Conservation (phyloP, 2,797 vertebrate species). For the Sphenodon punctatus region DNA sequence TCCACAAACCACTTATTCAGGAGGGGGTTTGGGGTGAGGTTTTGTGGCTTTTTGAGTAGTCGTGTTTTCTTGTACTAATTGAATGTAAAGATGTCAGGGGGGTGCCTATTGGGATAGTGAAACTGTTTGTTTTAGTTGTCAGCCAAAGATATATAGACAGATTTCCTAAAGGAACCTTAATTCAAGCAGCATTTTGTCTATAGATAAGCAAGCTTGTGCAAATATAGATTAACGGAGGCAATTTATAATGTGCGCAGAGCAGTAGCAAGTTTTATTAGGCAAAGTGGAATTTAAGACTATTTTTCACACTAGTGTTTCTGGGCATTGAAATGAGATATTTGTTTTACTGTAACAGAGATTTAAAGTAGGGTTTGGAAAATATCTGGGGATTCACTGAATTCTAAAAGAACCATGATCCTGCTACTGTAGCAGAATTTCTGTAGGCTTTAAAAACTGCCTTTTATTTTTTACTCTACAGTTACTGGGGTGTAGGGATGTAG, state of each 20-base stretch:
- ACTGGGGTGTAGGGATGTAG: neutral
- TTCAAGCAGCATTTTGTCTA: slow-evolving; percentile 32
- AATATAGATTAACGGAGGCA: neutral
- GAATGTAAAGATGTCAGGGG: slow-evolving; percentile 46
- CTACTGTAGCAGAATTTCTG: slow-evolving; percentile 32
- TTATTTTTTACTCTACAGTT: slow-evolving; percentile 22
- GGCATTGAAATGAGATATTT: neutral
- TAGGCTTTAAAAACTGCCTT: neutral
- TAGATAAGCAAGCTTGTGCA: neutral
- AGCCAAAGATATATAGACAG: slow-evolving; percentile 27
- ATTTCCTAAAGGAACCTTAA: slow-evolving; percentile 21
- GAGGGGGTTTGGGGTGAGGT: neutral
- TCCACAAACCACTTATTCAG: neutral
- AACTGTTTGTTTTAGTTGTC: slow-evolving; percentile 46
- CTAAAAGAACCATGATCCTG: slow-evolving; percentile 24
- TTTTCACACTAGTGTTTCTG: neutral
- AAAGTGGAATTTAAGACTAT: neutral
- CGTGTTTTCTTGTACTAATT: slow-evolving; percentile 40
- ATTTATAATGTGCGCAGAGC: neutral
- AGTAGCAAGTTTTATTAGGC: slow-evolving; percentile 6
- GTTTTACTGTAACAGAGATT: neutral
- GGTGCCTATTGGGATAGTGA: slow-evolving; percentile 23
- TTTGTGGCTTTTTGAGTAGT: slow-evolving; percentile 21
- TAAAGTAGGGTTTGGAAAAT: neutral
- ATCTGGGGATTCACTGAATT: slow-evolving; percentile 31